Percentiles rank a stretch among this genome's conserved stretches.
phyloP scores from a whole-genome alignment of 2,888 invertebrate genomes.

The Metellina segmentata region DNA sequence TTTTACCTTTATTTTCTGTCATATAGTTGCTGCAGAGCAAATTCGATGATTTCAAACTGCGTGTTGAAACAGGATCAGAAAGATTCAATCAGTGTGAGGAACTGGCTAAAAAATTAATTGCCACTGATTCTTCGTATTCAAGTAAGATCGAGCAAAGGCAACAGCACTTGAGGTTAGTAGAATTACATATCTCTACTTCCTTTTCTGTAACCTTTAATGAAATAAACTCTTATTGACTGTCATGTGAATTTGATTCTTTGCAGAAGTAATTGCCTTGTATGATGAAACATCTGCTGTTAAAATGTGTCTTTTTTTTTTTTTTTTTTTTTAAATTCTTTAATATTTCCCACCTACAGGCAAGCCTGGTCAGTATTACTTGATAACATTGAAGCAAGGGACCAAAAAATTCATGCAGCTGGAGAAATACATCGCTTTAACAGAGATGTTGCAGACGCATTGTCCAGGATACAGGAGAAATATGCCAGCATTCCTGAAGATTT shows the following conservation, averaged over 20 bases:
- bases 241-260: no score
- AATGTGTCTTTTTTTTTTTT: not conserved
- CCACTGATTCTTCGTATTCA: conserved; percentile 91
- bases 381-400: conserved; percentile 91
- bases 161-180: conserved; percentile 89
- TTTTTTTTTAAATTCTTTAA: not conserved
- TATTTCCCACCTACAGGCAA: conserved; percentile 78
- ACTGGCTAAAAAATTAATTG: conserved; percentile 92
- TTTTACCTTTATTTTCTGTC: conserved; percentile 46
- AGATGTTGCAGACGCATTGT: conserved; percentile 94
- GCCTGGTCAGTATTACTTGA: conserved; percentile 93
- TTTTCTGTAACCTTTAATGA: not conserved
- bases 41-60: conserved; percentile 95
- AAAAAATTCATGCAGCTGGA: conserved; percentile 94
- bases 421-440: conserved; percentile 98
- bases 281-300: no score
- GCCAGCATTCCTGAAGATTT: conserved; percentile 89
- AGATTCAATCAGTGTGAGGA: conserved; percentile 94
- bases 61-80: conserved; percentile 93
- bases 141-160: conserved; percentile 92
- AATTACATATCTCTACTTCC: not conserved
- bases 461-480: conserved; percentile 93
- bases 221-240: not conserved
- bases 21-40: conserved; percentile 89
- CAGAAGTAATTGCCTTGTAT: no score